phyloP scores from a whole-genome alignment of 2,113 vertebrate species.

The Poicephalus gulielmi region DNA sequence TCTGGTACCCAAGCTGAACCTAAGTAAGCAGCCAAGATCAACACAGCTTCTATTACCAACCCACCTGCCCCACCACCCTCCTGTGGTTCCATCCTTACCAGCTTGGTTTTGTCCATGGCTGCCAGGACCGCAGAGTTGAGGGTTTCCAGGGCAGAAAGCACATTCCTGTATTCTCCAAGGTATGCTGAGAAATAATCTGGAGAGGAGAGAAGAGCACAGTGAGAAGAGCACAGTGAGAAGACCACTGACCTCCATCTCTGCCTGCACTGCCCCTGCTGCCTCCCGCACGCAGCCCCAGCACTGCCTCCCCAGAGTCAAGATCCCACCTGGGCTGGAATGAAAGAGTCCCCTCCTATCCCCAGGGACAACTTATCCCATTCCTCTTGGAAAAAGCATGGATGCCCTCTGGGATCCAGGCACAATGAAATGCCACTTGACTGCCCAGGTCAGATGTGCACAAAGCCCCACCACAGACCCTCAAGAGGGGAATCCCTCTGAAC shows the following conservation, averaged over 20 bases:
- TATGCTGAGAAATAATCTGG: constrained; percentile 94
- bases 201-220: not conserved
- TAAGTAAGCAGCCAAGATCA: not conserved
- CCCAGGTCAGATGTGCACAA: not conserved
- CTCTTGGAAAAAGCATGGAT: not conserved
- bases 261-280: not conserved
- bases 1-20: fast-evolving
- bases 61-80: fast-evolving
- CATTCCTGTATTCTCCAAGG: constrained; percentile 89
- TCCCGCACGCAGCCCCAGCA: not conserved
- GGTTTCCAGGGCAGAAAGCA: constrained; percentile 90
- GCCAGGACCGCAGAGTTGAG: constrained; percentile 90
- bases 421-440: not conserved
- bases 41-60: fast-evolving
- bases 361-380: not conserved
- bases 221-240: not conserved
- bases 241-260: fast-evolving
- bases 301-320: not conserved
- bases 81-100: constrained; percentile 71
- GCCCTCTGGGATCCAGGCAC: not conserved
- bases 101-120: constrained; percentile 96
- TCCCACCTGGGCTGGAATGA: not conserved
- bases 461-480: not conserved
- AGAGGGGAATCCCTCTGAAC: fast-evolving
- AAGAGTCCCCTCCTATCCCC: not conserved